Conservation (phyloP, 2,797 vertebrate species). For the Cossypha polioptera region DNA sequence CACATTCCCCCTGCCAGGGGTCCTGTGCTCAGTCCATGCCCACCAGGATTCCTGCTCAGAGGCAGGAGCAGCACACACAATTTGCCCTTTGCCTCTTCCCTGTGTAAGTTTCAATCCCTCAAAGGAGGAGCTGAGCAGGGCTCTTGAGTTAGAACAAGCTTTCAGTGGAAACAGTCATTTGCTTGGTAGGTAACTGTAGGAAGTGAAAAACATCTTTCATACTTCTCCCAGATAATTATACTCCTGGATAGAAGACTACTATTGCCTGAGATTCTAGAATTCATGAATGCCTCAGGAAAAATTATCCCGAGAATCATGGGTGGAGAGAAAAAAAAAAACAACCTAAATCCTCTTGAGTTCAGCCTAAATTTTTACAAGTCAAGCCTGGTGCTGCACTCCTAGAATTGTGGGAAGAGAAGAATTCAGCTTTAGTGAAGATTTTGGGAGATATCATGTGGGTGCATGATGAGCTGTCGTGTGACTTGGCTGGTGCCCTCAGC, state of each 20-base stretch:
- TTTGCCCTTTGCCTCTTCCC: background rate
- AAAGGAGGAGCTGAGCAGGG: background rate
- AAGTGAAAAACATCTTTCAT: background rate
- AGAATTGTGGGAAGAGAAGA: background rate
- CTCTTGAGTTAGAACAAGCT: background rate
- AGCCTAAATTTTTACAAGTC: background rate
- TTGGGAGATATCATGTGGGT: fast-evolving
- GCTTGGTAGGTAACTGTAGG: background rate
- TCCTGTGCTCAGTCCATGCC: background rate
- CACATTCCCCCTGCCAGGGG: background rate
- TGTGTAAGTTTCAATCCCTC: fast-evolving
- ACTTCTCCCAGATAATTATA: background rate
- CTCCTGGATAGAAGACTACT: background rate
- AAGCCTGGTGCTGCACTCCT: background rate
- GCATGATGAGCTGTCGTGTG: background rate
- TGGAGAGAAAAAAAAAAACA: background rate
- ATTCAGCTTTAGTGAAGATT: background rate
- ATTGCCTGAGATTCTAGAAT: background rate
- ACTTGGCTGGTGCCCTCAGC: background rate
- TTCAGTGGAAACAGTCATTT: background rate
- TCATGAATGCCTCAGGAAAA: background rate
- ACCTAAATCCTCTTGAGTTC: background rate
- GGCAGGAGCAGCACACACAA: fast-evolving
- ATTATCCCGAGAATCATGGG: background rate
- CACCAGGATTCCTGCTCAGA: fast-evolving